A percentile compares a stretch with the other conserved stretches of the same genome.
Conservation (phyloP, 2,113 vertebrate genomes). For the Salvelinus sp. region DNA sequence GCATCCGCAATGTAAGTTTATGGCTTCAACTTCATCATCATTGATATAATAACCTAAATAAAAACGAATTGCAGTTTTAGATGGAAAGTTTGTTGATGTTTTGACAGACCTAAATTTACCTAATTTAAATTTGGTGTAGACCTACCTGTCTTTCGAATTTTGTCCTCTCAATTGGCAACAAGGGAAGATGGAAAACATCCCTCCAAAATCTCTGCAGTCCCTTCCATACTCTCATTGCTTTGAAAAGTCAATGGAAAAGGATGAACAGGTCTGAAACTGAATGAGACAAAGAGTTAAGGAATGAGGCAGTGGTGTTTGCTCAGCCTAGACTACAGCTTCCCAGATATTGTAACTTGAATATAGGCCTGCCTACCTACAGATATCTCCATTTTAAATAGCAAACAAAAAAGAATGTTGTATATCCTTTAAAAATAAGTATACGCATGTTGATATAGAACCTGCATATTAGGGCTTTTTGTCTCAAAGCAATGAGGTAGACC, state of each 20-base stretch:
- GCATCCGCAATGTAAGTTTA: too few species aligned
- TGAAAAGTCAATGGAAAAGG: background rate
- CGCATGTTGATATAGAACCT: too few species aligned
- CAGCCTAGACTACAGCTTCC: too few species aligned
- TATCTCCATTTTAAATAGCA: background rate
- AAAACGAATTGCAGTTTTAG: too few species aligned
- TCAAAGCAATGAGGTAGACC: conserved; percentile 71
- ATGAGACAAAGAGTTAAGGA: background rate
- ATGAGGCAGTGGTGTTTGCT: too few species aligned
- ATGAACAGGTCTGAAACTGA: background rate
- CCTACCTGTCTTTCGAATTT: background rate
- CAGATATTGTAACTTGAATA: background rate
- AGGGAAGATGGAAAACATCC: background rate
- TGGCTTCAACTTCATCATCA: too few species aligned
- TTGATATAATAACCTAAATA: too few species aligned
- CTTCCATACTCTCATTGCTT: background rate
- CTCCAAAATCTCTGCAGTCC: background rate
- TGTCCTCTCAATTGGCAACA: background rate
- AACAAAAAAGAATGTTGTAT: background rate
- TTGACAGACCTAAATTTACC: too few species aligned
- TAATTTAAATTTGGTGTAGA: too few species aligned
- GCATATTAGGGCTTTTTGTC: conserved; percentile 29
- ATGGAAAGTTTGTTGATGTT: too few species aligned
- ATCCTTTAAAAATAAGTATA: background rate
- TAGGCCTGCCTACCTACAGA: background rate